Evolutionary conservation across 2,797 vertebrate genomes (phyloP).

Genomic region (Neostethus bicornis): DNA sequence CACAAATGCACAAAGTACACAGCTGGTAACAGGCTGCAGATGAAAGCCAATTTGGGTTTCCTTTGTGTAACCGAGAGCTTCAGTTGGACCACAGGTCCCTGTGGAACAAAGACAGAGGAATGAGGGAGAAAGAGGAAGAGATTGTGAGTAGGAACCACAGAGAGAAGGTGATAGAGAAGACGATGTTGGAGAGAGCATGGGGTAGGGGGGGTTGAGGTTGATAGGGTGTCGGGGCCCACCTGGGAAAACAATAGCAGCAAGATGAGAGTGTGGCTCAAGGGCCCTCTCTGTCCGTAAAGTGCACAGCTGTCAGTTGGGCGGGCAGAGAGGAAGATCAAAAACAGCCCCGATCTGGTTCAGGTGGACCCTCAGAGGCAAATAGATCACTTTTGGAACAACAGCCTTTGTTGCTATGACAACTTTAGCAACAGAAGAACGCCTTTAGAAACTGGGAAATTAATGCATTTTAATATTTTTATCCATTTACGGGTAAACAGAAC

Average conservation of each 20-base stretch:
- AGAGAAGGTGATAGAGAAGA: conserved; percentile 38
- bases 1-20: conserved; percentile 52
- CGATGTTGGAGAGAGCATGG: conserved; percentile 9
- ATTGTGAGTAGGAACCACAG: conserved; percentile 5
- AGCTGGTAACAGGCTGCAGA: conserved; percentile 67
- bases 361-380: conserved; percentile 58
- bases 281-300: conserved; percentile 66
- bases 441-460: conserved; percentile 50
- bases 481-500: conserved; percentile 19
- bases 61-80: conserved; percentile 76
- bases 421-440: conserved; percentile 39
- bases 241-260: conserved; percentile 75
- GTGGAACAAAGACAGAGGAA: conserved; percentile 62
- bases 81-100: conserved; percentile 74
- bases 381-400: conserved; percentile 52
- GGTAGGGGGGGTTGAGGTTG: conserved; percentile 14
- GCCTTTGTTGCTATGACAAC: conserved; percentile 57
- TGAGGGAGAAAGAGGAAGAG: conserved; percentile 32
- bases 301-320: conserved; percentile 63
- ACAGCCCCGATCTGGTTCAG: conserved; percentile 62
- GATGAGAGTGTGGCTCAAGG: conserved; percentile 72
- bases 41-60: conserved; percentile 72
- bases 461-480: conserved; percentile 42
- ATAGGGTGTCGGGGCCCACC: conserved; percentile 61
- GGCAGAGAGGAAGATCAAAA: conserved; percentile 57